These are phyloP conservation scores for Anaspis maculata DNA, from an alignment of 2,888 invertebrate species.

Conservation along the genomic window DNA sequence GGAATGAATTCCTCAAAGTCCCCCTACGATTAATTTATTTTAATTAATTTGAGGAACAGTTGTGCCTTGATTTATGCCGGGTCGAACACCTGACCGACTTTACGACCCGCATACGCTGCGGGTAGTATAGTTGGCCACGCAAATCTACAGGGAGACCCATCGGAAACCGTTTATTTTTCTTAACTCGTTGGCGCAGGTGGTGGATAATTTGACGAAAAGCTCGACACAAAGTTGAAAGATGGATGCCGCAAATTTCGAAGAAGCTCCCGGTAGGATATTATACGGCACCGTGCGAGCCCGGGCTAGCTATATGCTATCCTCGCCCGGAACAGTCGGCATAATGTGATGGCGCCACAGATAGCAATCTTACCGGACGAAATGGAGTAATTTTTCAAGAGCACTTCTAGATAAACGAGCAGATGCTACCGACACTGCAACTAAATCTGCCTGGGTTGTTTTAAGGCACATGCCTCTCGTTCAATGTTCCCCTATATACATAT, in stretches of 20 bases:
- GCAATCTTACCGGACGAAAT: constrained; percentile 18
- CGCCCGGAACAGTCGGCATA: constrained; percentile 17
- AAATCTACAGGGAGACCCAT: too few species aligned
- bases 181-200: too few species aligned
- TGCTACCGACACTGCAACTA: constrained; percentile 13
- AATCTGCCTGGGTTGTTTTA: constrained; percentile 12
- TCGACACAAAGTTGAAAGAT: too few species aligned
- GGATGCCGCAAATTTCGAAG: too few species aligned
- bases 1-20: too few species aligned
- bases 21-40: neutral
- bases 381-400: constrained; percentile 20
- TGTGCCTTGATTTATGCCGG: constrained; percentile 5
- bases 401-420: constrained; percentile 19
- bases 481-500: constrained; percentile 5
- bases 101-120: too few species aligned
- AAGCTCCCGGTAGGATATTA: too few species aligned
- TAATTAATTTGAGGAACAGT: constrained; percentile 2
- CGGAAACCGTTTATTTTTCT: too few species aligned
- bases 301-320: too few species aligned
- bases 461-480: constrained; percentile 6
- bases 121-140: too few species aligned
- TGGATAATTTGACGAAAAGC: too few species aligned
- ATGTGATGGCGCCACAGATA: constrained; percentile 21
- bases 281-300: too few species aligned
- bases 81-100: constrained; percentile 7